Evolutionary conservation across 2,797 vertebrate species (phyloP).

Genomic region (Jordanella pulchra): DNA sequence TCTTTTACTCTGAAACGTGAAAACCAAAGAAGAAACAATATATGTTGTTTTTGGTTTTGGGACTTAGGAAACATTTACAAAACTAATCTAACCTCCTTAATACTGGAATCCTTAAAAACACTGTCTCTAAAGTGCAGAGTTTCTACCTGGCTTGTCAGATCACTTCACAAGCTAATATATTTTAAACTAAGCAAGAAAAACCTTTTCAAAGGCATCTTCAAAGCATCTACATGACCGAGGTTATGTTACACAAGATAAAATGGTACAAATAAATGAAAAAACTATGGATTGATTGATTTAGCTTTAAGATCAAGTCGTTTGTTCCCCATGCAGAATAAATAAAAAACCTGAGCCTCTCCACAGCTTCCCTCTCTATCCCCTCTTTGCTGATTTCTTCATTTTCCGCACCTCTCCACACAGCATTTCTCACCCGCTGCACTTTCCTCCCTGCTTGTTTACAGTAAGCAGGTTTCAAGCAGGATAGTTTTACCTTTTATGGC

Average conservation of each 20-base stretch:
- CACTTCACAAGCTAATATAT: neutral
- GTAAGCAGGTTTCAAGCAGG: slow-evolving; percentile 82
- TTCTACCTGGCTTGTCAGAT: too few species aligned
- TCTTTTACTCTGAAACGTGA: too few species aligned
- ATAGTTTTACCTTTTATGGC: slow-evolving; percentile 89
- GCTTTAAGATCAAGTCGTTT: neutral
- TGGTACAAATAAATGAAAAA: neutral
- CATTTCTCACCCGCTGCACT: slow-evolving; percentile 69
- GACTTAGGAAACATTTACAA: too few species aligned
- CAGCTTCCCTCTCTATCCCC: slow-evolving; percentile 1
- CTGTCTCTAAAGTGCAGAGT: too few species aligned
- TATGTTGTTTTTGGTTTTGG: too few species aligned
- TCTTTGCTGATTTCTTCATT: slow-evolving; percentile 39
- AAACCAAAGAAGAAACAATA: too few species aligned
- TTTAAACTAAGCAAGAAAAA: neutral
- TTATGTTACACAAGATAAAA: neutral
- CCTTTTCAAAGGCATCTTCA: neutral
- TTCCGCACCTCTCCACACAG: slow-evolving; percentile 65
- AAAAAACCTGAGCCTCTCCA: neutral
- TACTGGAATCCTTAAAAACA: too few species aligned
- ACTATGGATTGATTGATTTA: neutral
- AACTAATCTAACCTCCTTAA: too few species aligned
- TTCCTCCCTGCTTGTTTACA: slow-evolving; percentile 83
- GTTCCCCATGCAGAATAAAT: neutral
- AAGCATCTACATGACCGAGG: neutral